These are phyloP conservation scores for Cancer borealis DNA, from an alignment of 2,888 invertebrate genomes.

Conservation along the genomic window DNA sequence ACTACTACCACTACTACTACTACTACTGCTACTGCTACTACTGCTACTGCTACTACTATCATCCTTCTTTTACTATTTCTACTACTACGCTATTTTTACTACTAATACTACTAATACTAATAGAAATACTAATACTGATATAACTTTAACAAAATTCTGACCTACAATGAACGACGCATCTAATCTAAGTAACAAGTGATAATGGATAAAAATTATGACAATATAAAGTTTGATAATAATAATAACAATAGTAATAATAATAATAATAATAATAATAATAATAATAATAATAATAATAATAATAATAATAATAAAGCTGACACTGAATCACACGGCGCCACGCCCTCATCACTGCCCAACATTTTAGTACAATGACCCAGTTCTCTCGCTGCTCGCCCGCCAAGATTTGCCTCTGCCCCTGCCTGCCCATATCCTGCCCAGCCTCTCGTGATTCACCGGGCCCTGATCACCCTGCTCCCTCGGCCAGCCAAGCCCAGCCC, in stretches of 20 bases:
- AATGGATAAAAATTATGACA: too few relatives aligned
- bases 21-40: background rate
- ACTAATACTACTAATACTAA: too few relatives aligned
- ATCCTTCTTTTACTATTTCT: background rate
- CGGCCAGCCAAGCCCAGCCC: too few relatives aligned
- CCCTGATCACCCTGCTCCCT: too few relatives aligned
- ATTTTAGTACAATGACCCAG: background rate
- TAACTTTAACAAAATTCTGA: background rate
- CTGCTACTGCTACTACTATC: conserved; percentile 31
- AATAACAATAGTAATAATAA: too few relatives aligned
- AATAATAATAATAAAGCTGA: background rate
- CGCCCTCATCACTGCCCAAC: background rate
- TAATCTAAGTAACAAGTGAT: too few relatives aligned
- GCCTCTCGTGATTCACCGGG: background rate
- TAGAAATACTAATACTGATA: background rate
- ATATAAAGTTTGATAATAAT: too few relatives aligned
- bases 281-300: background rate
- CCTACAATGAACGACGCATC: too few relatives aligned
- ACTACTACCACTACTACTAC: background rate
- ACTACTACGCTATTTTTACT: too few relatives aligned
- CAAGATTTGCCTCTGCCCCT: background rate
- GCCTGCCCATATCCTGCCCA: conserved; percentile 5
- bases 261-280: too few relatives aligned
- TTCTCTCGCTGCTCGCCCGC: background rate
- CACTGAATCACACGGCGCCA: background rate